Evolutionary conservation across 2,797 vertebrate species (phyloP).

Genomic region (Ctenopoma kingsleyae): DNA sequence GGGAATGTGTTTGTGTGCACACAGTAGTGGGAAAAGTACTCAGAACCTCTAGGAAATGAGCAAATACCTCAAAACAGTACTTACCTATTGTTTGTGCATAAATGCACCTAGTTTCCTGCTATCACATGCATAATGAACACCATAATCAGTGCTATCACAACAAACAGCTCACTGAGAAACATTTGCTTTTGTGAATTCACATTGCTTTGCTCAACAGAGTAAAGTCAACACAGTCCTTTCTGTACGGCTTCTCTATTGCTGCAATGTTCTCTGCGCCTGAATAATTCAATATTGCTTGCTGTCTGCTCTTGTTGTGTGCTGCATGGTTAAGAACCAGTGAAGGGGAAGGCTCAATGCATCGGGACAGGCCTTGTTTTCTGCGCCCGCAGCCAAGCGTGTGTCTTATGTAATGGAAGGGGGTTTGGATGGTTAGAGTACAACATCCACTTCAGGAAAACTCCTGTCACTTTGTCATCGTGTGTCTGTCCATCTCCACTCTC

Average conservation of each 20-base stretch:
- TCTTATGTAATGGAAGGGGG: slow-evolving; percentile 74
- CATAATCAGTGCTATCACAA: slow-evolving; percentile 3
- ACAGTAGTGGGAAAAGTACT: not conserved
- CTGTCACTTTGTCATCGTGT: slow-evolving; percentile 47
- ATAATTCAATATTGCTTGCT: slow-evolving; percentile 78
- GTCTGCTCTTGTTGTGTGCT: slow-evolving; percentile 70
- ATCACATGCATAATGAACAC: slow-evolving; percentile 12
- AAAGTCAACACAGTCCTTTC: slow-evolving; percentile 39
- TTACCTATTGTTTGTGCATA: not conserved
- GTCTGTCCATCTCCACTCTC: slow-evolving; percentile 13
- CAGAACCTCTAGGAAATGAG: not conserved
- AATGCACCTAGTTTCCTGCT: not conserved
- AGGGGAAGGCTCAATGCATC: slow-evolving; percentile 76
- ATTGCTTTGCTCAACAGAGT: slow-evolving; percentile 31
- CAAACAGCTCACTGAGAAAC: slow-evolving; percentile 8
- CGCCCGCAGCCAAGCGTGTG: slow-evolving; percentile 70
- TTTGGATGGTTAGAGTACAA: slow-evolving; percentile 33
- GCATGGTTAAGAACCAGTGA: slow-evolving; percentile 74
- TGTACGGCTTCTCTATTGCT: slow-evolving; percentile 15
- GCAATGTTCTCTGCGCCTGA: slow-evolving; percentile 67
- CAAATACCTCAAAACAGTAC: not conserved
- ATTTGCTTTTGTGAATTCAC: slow-evolving; percentile 41
- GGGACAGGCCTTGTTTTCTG: slow-evolving; percentile 75
- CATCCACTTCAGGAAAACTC: slow-evolving; percentile 63
- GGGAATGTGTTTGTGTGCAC: slow-evolving; percentile 28